phyloP scores from a whole-genome alignment of 2,888 invertebrate genomes.

The Diachrysia chrysitis region DNA sequence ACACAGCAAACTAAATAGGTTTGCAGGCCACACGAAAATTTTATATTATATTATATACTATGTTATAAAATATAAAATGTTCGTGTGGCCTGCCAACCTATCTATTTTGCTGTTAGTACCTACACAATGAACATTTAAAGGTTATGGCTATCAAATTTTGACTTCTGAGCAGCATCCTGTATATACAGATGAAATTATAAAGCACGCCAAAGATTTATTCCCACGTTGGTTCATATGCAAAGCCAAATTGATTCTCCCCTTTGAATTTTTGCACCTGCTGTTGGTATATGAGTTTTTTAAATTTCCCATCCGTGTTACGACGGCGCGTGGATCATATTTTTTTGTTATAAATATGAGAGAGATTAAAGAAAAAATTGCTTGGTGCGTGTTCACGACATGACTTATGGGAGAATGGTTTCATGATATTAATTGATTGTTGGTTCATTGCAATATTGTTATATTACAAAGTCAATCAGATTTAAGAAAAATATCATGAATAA shows the following conservation, averaged over 20 bases:
- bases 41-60: too few species aligned
- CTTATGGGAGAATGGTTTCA: background rate
- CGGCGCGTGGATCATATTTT: background rate
- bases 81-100: too few species aligned
- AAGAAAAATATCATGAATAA: too few species aligned
- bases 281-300: slow-evolving; percentile 3
- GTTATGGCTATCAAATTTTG: too few species aligned
- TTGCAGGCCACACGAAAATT: too few species aligned
- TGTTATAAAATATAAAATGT: too few species aligned
- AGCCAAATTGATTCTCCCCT: slow-evolving; percentile 9
- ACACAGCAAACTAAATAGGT: too few species aligned
- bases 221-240: slow-evolving; percentile 3
- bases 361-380: background rate
- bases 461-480: too few species aligned
- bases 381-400: background rate
- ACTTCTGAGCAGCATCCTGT: background rate
- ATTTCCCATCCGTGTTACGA: slow-evolving; percentile 3
- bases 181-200: background rate
- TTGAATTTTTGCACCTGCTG: slow-evolving; percentile 7
- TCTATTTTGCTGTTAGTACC: too few species aligned
- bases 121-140: too few species aligned
- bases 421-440: background rate
- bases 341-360: slow-evolving; percentile 5
- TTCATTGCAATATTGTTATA: background rate
- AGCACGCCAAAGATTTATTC: background rate